Evolutionary conservation across 2,888 invertebrate species (phyloP).

Genomic region (Tenthredo amoena): DNA sequence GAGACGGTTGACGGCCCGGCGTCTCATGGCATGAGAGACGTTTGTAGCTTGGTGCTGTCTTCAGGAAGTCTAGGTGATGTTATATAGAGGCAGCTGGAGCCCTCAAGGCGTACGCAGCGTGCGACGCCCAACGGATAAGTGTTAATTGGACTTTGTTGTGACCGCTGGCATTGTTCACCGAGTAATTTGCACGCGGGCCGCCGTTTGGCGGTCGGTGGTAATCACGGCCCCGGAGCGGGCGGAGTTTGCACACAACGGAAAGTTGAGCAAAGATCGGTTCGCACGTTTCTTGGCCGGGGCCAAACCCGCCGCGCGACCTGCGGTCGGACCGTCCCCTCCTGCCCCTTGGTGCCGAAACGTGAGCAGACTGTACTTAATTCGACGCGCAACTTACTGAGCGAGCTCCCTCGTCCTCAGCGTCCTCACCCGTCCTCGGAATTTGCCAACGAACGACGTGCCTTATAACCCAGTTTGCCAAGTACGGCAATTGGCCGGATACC

Average conservation of each 20-base stretch:
- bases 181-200: conserved; percentile 49
- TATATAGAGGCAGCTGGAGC: not conserved
- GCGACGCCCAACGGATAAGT: conserved; percentile 36
- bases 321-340: conserved; percentile 32
- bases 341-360: conserved; percentile 47
- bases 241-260: conserved; percentile 48
- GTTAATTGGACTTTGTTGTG: conserved; percentile 50
- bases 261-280: conserved; percentile 49
- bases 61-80: conserved; percentile 14
- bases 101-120: conserved; percentile 15
- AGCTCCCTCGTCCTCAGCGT: conserved; percentile 28
- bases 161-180: conserved; percentile 47
- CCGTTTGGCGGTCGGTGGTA: conserved; percentile 45
- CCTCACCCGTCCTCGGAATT: conserved; percentile 30
- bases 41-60: not conserved
- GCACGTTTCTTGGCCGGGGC: conserved; percentile 48
- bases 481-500: conserved; percentile 34
- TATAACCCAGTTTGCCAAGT: conserved; percentile 43
- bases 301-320: conserved; percentile 44
- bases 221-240: conserved; percentile 48
- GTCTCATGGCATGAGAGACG: conserved; percentile 35
- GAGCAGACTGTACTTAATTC: conserved; percentile 50
- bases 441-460: conserved; percentile 29
- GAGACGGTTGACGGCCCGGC: conserved; percentile 45
- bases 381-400: conserved; percentile 41